Conservation (phyloP, 2,113 vertebrate species). For the Cygnus atratus region DNA sequence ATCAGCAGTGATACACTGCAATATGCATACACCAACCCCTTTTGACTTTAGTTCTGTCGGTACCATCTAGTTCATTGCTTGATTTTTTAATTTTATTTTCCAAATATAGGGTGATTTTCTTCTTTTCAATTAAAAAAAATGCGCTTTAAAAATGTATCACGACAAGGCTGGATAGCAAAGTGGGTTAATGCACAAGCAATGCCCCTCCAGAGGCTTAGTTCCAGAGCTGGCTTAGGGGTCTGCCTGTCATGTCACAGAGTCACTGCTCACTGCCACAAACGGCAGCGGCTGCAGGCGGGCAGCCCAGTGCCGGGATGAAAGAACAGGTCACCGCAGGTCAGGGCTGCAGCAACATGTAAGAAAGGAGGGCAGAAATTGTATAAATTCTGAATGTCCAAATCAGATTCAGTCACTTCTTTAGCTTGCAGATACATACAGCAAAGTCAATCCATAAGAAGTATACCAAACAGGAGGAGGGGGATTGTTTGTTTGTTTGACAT, state of each 20-base stretch:
- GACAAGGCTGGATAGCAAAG: not conserved
- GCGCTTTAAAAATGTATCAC: not conserved
- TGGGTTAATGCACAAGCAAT: not conserved
- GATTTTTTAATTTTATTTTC: not conserved
- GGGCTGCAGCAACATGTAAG: rapidly evolving
- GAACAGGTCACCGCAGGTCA: not conserved
- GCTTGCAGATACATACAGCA: not conserved
- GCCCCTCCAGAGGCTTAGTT: not conserved
- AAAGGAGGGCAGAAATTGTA: not conserved
- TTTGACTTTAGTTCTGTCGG: not conserved
- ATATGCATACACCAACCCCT: not conserved
- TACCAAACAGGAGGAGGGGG: not conserved
- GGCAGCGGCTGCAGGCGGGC: not conserved
- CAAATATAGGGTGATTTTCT: not conserved
- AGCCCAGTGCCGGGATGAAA: not conserved
- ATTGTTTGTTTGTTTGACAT: not conserved
- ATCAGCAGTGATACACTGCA: not conserved
- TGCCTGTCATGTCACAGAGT: not conserved
- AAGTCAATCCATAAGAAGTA: not conserved
- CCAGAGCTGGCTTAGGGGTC: not conserved
- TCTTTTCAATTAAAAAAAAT: not conserved
- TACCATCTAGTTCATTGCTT: not conserved
- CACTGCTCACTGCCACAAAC: not conserved
- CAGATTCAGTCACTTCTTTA: not conserved
- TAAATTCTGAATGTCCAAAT: not conserved